Conservation (phyloP, 2,113 vertebrate genomes). For the Martes martes region DNA sequence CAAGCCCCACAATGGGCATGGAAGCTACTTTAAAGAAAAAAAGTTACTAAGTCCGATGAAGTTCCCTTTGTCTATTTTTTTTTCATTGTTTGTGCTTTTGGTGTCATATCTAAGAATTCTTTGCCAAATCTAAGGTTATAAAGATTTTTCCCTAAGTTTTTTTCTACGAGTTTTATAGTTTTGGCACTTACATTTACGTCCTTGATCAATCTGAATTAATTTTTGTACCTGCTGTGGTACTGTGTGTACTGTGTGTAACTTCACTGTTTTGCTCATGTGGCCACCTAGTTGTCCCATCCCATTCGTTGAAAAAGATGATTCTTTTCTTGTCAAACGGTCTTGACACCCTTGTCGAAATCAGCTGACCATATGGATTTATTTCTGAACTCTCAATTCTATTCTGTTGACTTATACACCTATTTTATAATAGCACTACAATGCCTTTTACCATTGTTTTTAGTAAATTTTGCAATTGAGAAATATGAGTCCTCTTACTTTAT, state of each 20-base stretch:
- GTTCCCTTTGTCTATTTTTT: background rate
- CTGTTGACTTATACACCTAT: background rate
- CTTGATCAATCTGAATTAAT: background rate
- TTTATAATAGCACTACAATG: background rate
- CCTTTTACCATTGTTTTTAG: background rate
- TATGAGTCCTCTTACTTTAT: background rate
- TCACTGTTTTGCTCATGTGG: background rate
- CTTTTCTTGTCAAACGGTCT: background rate
- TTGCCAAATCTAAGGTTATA: background rate
- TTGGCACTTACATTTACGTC: background rate
- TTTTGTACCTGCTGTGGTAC: background rate
- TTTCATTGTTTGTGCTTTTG: background rate
- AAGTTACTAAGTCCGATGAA: background rate
- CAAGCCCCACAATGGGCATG: background rate
- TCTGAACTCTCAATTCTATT: background rate
- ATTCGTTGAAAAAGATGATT: background rate
- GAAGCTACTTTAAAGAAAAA: background rate
- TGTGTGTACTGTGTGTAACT: background rate
- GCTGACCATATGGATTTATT: background rate
- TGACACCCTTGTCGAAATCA: background rate
- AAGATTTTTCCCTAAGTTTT: background rate
- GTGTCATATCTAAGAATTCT: background rate
- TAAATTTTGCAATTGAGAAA: background rate
- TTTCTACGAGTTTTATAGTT: background rate
- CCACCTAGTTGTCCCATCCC: background rate